phyloP scores from a whole-genome alignment of 2,113 vertebrate species.

The Callopanchax toddi region DNA sequence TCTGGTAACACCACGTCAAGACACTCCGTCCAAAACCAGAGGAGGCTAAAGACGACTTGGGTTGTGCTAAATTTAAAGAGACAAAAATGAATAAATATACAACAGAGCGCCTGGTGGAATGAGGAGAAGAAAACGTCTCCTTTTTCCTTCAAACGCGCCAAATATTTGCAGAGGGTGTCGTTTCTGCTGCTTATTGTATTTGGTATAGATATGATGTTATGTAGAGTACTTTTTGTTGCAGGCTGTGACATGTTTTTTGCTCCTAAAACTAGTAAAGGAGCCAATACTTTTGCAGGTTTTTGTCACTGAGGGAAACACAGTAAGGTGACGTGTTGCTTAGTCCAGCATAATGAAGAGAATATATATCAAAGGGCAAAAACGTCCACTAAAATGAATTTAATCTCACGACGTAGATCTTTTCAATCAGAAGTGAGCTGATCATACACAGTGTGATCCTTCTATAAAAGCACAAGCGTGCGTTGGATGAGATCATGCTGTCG shows the following conservation, averaged over 20 bases:
- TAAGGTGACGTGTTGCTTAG: too few species aligned
- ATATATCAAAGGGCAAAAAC: too few species aligned
- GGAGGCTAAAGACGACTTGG: conserved; percentile 49
- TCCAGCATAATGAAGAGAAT: too few species aligned
- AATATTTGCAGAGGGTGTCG: conserved; percentile 40
- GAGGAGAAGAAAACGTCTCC: conserved; percentile 28
- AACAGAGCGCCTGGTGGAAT: conserved; percentile 16
- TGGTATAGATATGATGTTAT: too few species aligned
- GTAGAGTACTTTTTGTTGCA: background rate
- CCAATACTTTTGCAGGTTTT: too few species aligned
- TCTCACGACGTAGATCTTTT: conserved; percentile 8
- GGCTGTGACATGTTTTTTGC: too few species aligned
- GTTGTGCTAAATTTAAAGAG: conserved; percentile 52
- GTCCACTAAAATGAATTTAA: too few species aligned
- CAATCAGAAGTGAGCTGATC: conserved; percentile 25
- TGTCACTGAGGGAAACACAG: too few species aligned
- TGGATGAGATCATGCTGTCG: conserved; percentile 77
- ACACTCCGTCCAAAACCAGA: conserved; percentile 3
- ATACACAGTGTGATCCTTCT: conserved; percentile 42
- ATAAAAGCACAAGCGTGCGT: conserved; percentile 49
- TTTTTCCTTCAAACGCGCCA: conserved; percentile 42
- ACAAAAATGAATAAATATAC: conserved; percentile 31
- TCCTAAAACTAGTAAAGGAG: too few species aligned
- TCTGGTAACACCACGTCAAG: conserved; percentile 18
- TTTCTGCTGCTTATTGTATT: too few species aligned